Base-by-base conservation (phyloP, 2,888 invertebrate genomes). In the Timema podura region DNA sequence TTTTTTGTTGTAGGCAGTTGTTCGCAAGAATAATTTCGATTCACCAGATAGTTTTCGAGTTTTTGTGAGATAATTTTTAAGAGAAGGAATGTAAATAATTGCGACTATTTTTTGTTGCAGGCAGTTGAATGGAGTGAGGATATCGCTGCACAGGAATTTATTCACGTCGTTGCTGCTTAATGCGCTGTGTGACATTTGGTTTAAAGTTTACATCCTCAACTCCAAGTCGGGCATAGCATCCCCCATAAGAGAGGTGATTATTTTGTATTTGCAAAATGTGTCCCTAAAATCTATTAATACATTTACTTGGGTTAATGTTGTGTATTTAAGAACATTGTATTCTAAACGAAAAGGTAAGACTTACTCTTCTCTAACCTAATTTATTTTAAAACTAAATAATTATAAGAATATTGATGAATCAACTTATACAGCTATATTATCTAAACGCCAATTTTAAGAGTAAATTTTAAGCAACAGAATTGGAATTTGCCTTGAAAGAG, bases 111-210 rank as follows among this genome's bases (percentile, higher is more conserved):
- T 6, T 46, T 48, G 13, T 70, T 67, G 5, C 70, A 75, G 75
- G 69, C 74, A 74, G 54, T 66, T 75, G 49, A 72, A 72, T 46
- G 73, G 73, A 6, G 71, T 70, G 11, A 67, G 75, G 5, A 71
- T 75, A n/a, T 51, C 67, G 13, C 71, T 75, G 30, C 75, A 75
- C 67, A 72, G 70, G 67, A 74, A 75, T 48, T 71, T 75, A 61
- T 72, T 75, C 49, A 65, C 51, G 5, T 74, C 75, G 3, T 71
- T 75, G 9, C 64, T 75, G 54, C 61, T 73, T 15, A 65, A 73
- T 66, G 74, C 74, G 5, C 61, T 72, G 5, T 66, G 68, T 30
- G 72, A 72, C 51, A 73, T 73, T 61, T 57, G 69, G 61, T 73
- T 73, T 69, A 72, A 72, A 48, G 65, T 68, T n/a, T 13, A 64